Base-by-base conservation (phyloP, 2,888 invertebrate species). In the Volucella inflata region DNA sequence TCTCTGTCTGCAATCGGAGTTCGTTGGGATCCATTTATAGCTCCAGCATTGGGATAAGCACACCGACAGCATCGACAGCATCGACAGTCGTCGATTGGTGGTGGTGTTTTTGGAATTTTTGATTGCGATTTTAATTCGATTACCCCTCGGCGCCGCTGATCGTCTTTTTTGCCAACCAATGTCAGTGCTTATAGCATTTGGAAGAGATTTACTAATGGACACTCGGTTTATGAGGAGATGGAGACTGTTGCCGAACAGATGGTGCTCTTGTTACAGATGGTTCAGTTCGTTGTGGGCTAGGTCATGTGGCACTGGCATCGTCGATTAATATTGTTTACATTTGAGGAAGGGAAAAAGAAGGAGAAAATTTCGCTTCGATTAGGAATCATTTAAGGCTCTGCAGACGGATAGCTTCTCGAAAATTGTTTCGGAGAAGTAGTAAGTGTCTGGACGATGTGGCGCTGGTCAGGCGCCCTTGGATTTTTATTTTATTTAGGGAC, bases 101-200 rank as follows among this genome's bases (percentile, higher is more conserved):
- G 55, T 67, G 72, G 79, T 68, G 80, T 50, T 80, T 68, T 80
- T 62, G 80, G 80, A 80, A 80, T 80, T 75, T 80, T 75, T 80
- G 80, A 80, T 75, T 80, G 75, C 80, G 62, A 80, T 80, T 75
- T 75, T 68, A 80, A 75, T 80, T 80, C 75, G 62, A 74, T 80
- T 80, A 62, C 75, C 55, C 48, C 51, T 46, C 14, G 14, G 53
- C 60, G 40, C 70, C 59, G 42, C 8, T 17, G 12, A 12, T 30
- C 51, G 2, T 21, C 21, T 4, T 2, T 21, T 14, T 21, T 21
- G 21, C 21, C 3, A 21, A 9, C 42, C 70, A 40, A 70, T 62
- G 59, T 50, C 50, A 79, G 65, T 65, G 21, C 21, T 21, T 21
- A 21, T 21, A 59, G 59, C 72, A 74, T 74, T 80, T 55, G 53